These are phyloP conservation scores for Caenorhabditis sp. DNA, from an alignment of 2,888 invertebrate species.

Conservation along the genomic window DNA sequence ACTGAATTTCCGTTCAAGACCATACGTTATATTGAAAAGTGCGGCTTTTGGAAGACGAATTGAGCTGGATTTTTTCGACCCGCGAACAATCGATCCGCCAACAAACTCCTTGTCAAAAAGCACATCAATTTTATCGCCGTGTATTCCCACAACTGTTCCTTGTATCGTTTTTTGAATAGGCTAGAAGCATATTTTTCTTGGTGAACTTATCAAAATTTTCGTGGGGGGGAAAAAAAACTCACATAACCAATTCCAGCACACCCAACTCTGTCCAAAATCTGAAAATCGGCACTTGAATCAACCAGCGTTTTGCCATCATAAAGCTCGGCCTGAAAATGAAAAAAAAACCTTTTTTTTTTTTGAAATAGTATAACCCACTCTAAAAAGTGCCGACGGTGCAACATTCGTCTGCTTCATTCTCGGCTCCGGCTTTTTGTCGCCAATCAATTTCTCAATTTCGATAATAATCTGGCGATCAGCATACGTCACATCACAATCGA, in stretches of 20 bases:
- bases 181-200: conserved; percentile 74
- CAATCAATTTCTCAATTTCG: background rate
- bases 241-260: conserved; percentile 6
- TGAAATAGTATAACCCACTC: background rate
- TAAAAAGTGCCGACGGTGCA: conserved; percentile 8
- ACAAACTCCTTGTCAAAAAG: conserved; percentile 83
- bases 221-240: conserved; percentile 5
- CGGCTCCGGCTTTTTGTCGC: background rate
- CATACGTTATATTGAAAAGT: conserved; percentile 50
- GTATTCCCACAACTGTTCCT: conserved; percentile 81
- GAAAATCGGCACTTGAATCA: conserved; percentile 78
- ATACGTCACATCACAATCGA: conserved; percentile 79
- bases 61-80: conserved; percentile 17
- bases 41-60: conserved; percentile 34
- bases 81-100: conserved; percentile 74
- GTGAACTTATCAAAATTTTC: too few relatives aligned
- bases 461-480: conserved; percentile 79
- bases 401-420: conserved; percentile 5
- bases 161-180: conserved; percentile 68
- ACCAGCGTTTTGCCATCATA: conserved; percentile 74
- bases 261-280: conserved; percentile 85
- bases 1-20: conserved; percentile 27
- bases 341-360: too few relatives aligned
- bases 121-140: conserved; percentile 77
- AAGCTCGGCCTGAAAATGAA: conserved; percentile 49